Evolutionary conservation across 2,888 invertebrate species (phyloP).

Genomic region (Brachylomia viminalis): DNA sequence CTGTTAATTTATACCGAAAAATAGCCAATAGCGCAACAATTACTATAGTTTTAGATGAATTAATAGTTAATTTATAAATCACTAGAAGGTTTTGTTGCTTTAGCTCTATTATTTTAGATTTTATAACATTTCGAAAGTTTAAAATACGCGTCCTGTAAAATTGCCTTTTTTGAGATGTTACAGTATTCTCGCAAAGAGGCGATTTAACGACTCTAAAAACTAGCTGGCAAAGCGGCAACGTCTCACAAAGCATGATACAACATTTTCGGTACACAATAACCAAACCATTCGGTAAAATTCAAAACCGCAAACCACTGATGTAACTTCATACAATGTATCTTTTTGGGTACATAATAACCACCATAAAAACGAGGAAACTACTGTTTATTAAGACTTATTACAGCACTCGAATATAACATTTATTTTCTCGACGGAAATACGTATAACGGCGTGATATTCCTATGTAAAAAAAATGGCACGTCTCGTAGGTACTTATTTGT

Average conservation of each 20-base stretch:
- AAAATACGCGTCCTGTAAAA: too few species aligned
- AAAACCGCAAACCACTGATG: constrained; percentile 52
- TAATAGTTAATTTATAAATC: too few species aligned
- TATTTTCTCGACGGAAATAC: constrained; percentile 19
- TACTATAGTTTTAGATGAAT: too few species aligned
- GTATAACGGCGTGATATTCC: constrained; percentile 30
- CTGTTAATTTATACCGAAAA: too few species aligned
- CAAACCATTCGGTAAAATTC: constrained; percentile 40
- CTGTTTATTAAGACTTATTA: constrained; percentile 8
- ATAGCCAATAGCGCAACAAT: too few species aligned
- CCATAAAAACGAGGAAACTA: constrained; percentile 45
- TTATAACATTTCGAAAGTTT: too few species aligned
- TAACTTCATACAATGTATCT: constrained; percentile 48
- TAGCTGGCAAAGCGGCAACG: constrained; percentile 1
- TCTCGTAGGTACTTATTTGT: constrained; percentile 30
- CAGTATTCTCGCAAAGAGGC: too few species aligned
- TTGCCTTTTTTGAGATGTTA: too few species aligned
- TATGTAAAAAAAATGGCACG: constrained; percentile 42
- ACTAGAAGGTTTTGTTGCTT: too few species aligned
- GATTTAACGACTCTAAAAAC: constrained; percentile 13
- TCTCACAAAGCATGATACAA: constrained; percentile 25
- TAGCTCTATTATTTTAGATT: too few species aligned
- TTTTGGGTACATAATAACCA: constrained; percentile 37
- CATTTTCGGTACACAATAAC: constrained; percentile 19
- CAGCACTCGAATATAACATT: constrained; percentile 31